Conservation (phyloP, 2,113 vertebrate species). For the Anas platyrhynchos region DNA sequence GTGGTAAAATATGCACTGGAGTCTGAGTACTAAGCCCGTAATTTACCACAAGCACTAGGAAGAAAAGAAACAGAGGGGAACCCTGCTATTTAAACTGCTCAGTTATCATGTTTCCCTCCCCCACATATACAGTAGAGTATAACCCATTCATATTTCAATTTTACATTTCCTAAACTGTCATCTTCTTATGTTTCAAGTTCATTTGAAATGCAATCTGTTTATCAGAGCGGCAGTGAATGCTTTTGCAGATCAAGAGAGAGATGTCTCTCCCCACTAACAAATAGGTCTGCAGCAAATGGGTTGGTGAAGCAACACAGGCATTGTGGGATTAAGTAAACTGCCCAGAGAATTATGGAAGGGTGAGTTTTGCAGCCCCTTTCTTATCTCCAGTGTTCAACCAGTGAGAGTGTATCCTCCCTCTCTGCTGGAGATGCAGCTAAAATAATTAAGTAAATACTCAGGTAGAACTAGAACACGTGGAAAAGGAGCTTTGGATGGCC, state of each 20-base stretch:
- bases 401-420: neutral
- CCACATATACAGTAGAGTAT: conserved; percentile 13
- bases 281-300: neutral
- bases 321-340: neutral
- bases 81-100: conserved; percentile 63
- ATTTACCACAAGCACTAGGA: conserved; percentile 66
- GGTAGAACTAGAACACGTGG: neutral
- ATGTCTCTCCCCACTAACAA: neutral
- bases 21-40: conserved; percentile 64
- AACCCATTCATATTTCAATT: conserved; percentile 70
- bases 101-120: conserved; percentile 56
- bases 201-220: conserved; percentile 63
- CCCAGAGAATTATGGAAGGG: neutral
- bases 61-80: conserved; percentile 61
- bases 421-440: neutral
- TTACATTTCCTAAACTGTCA: conserved; percentile 60
- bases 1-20: conserved; percentile 71
- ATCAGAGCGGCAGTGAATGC: conserved; percentile 24
- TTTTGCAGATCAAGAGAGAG: neutral
- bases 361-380: neutral
- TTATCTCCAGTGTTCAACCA: neutral
- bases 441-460: neutral
- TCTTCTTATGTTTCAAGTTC: conserved; percentile 53
- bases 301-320: neutral
- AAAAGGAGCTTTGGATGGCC: neutral